Conservation (phyloP, 2,888 invertebrate species). For the Caenorhabditis japonica region DNA sequence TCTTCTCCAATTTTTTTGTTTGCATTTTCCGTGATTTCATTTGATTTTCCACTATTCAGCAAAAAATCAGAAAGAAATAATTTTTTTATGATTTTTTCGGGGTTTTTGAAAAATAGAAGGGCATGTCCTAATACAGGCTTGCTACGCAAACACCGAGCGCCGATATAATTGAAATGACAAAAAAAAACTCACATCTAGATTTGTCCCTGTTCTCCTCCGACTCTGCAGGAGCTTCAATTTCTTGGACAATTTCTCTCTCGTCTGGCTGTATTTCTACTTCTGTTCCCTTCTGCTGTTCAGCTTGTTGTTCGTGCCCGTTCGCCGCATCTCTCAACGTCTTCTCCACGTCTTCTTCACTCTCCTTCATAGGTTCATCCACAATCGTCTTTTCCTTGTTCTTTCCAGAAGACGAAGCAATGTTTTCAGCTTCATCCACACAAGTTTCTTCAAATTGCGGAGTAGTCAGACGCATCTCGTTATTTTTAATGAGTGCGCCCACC, state of each 20-base stretch:
- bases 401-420: neutral
- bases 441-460: slow-evolving; percentile 20
- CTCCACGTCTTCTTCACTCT: neutral
- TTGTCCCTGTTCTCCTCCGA: neutral
- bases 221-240: neutral
- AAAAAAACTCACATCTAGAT: neutral
- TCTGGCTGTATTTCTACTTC: neutral
- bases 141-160: too few relatives aligned
- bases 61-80: too few relatives aligned
- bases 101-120: too few relatives aligned
- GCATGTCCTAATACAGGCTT: too few relatives aligned
- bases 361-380: slow-evolving; percentile 10
- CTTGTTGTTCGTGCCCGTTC: neutral
- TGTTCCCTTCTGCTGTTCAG: neutral
- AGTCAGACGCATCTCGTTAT: slow-evolving; percentile 29
- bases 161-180: neutral
- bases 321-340: neutral
- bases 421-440: neutral
- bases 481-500: slow-evolving; percentile 23
- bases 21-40: too few relatives aligned
- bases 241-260: neutral
- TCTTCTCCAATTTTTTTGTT: too few relatives aligned
- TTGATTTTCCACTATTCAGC: too few relatives aligned
- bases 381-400: slow-evolving; percentile 7
- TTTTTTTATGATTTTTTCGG: too few relatives aligned